Base-by-base conservation (phyloP, 2,797 vertebrate genomes). In the Megaceryle alcyon region DNA sequence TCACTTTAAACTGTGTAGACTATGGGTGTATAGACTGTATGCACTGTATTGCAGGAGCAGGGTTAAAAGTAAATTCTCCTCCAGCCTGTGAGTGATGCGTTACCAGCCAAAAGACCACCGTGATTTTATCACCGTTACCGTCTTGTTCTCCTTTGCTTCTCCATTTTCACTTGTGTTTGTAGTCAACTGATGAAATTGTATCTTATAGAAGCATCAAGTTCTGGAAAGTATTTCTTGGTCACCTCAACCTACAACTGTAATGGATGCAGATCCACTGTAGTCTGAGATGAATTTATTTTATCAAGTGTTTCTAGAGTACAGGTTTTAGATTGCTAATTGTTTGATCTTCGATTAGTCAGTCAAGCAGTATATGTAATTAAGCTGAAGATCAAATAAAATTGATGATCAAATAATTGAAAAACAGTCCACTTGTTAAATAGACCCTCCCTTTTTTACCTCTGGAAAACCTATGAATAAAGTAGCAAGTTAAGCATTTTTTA, bases 331-430 rank as follows among this genome's bases (percentile, higher is more conserved):
- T 94, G 77, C 66, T 95, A 94, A 88, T 87, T 88, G 56, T 83
- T 92, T 91, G 87, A 86, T 96, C 89, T 91, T 94, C 86, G 86
- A 82, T 95, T 97, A 90, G 80, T 91, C 66, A 94, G 85, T 63
- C 75, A 91, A 94, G 63, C 64, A 9, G 22, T 79, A 80, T 76
- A 86, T 88, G 60, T 91, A 96, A 88, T 90, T 94, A 94, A 70
- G 48, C 23, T 73, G 69, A 79, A 88, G 59, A 81, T 78, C 63
- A 94, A 92, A 90, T 90, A 83, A 92, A 92, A 91, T 63, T 77
- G 35, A 65, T 73, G 18, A 88, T 59, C 63, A 69, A 90, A 69
- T 76, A 3, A 73, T 70, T 86, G 73, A 56, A 84, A 96, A 95
- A 73, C 73, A 14, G 25, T 76, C 29, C 37, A 63, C n/a, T 25